Conservation (phyloP, 2,113 vertebrate species). For the Mus spicilegus region DNA sequence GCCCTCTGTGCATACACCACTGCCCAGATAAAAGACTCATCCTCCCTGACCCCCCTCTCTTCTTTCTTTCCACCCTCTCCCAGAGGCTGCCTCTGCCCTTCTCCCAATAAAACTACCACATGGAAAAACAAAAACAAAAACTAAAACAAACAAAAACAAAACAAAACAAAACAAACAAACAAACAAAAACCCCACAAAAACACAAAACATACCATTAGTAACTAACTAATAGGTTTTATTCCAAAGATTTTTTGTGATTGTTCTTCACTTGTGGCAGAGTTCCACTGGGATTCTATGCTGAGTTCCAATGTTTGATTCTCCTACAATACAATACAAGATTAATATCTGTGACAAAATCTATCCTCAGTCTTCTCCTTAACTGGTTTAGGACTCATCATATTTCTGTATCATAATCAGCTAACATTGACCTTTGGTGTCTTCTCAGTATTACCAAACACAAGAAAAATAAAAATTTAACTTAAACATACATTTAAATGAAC, state of each 20-base stretch:
- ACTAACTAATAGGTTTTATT: neutral
- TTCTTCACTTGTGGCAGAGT: neutral
- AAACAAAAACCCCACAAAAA: no score
- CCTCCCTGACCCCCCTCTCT: no score
- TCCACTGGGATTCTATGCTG: neutral
- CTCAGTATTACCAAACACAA: neutral
- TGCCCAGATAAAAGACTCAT: no score
- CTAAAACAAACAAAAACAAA: no score
- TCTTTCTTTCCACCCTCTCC: no score
- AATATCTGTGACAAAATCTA: neutral
- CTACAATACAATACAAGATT: no score
- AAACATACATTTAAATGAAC: neutral
- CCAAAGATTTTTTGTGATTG: neutral
- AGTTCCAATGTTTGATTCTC: neutral
- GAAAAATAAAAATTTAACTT: neutral
- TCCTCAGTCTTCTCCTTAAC: neutral
- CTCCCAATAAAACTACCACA: no score
- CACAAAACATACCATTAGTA: neutral
- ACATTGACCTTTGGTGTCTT: accelerated
- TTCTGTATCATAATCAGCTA: neutral
- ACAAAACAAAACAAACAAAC: no score
- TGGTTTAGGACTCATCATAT: neutral
- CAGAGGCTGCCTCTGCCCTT: no score
- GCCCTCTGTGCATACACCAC: no score
- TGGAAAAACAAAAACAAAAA: no score